Conservation (phyloP, 2,797 vertebrate species). For the Gallinago solitaria region DNA sequence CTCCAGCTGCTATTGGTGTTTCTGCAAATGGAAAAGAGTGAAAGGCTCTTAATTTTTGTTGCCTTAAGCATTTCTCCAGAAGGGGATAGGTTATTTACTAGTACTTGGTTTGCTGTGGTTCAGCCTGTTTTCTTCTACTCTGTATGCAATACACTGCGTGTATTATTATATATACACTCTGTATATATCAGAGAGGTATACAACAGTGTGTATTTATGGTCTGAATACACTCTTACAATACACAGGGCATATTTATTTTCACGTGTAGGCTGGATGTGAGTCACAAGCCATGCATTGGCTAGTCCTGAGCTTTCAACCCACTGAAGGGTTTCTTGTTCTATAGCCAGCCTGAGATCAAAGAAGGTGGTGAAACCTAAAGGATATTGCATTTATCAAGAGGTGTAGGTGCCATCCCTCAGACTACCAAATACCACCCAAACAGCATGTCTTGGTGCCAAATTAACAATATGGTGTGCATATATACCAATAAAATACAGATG, state of each 20-base stretch:
- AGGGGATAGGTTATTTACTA: not conserved
- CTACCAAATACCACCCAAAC: not conserved
- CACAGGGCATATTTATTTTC: not conserved
- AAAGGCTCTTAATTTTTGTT: not conserved
- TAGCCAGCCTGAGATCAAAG: not conserved
- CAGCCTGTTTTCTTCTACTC: not conserved
- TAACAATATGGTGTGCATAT: not conserved
- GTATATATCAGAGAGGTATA: accelerated
- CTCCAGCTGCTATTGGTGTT: not conserved
- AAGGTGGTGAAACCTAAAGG: not conserved
- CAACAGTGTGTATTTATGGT: not conserved
- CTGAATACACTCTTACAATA: not conserved
- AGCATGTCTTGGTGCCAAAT: not conserved
- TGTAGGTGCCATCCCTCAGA: not conserved
- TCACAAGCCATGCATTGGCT: not conserved
- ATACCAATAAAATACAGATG: not conserved
- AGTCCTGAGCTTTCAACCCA: not conserved
- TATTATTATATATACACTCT: not conserved
- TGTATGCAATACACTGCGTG: too few relatives aligned
- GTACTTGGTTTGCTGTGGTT: not conserved
- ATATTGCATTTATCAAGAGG: not conserved
- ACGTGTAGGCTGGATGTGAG: not conserved
- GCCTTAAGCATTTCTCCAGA: not conserved
- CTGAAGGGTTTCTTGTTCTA: not conserved
- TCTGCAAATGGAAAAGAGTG: not conserved